Evolutionary conservation across 1,140 invertebrate genomes (phyloP).

Genomic region (Lucilia sericata): DNA sequence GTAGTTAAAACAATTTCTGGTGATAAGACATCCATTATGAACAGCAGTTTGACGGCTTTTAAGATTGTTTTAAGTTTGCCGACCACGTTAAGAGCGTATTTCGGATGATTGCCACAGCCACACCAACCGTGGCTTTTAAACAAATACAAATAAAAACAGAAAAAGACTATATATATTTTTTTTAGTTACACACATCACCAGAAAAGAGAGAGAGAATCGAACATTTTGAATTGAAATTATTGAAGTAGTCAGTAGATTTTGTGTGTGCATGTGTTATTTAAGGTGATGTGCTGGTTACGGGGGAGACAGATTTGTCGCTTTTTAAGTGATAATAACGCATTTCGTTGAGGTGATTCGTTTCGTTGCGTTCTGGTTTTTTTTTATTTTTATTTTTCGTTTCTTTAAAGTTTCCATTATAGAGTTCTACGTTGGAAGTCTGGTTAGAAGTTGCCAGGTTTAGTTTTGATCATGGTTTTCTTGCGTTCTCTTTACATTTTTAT

Average conservation of each 20-base stretch:
- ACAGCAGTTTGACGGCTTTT: slow-evolving; percentile 44
- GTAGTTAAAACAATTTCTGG: slow-evolving; percentile 44
- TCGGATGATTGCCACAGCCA: not conserved
- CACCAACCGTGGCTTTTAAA: not conserved
- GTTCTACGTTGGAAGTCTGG: not conserved
- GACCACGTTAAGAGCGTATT: not conserved
- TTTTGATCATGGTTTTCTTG: not conserved
- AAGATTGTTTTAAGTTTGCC: slow-evolving; percentile 30
- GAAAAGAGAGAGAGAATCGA: not conserved
- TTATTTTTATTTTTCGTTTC: not conserved
- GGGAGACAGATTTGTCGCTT: slow-evolving; percentile 43
- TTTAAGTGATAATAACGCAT: slow-evolving; percentile 34
- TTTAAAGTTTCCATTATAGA: not conserved
- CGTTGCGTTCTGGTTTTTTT: not conserved
- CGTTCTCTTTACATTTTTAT: too few relatives aligned
- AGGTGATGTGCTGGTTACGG: slow-evolving; percentile 22
- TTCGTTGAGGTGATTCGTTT: slow-evolving; percentile 17
- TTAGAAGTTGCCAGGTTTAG: not conserved
- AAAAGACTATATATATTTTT: not conserved
- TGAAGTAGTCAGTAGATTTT: not conserved
- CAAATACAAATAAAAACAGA: not conserved
- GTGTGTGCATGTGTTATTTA: slow-evolving; percentile 2
- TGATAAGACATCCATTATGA: slow-evolving; percentile 44
- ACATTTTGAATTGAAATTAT: not conserved
- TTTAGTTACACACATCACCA: not conserved